These are phyloP conservation scores for Lithosia quadra DNA, from an alignment of 2,888 invertebrate genomes.

Conservation along the genomic window DNA sequence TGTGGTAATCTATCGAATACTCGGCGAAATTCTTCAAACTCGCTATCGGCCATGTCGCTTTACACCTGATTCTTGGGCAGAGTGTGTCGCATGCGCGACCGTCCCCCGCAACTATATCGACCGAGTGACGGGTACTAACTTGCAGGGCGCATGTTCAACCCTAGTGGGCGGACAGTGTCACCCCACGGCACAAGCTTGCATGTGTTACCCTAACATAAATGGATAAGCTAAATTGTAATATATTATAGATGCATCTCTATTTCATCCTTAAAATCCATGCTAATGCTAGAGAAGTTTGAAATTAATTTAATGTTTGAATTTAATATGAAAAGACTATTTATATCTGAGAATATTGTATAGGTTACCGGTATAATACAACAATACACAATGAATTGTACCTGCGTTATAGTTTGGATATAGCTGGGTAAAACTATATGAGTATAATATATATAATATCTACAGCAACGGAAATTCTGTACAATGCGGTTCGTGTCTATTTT, in stretches of 20 bases:
- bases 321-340: too few relatives aligned
- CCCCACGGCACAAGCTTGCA: constrained; percentile 52
- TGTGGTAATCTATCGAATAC: constrained; percentile 94
- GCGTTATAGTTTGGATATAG: too few relatives aligned
- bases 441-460: too few relatives aligned
- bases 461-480: too few relatives aligned
- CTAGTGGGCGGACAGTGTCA: constrained; percentile 59
- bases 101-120: constrained; percentile 70
- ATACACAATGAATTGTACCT: too few relatives aligned
- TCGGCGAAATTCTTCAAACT: constrained; percentile 97
- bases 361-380: too few relatives aligned
- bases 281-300: constrained; percentile 14
- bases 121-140: constrained; percentile 52
- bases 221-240: constrained; percentile 37
- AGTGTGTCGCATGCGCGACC: constrained; percentile 74
- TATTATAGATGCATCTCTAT: constrained; percentile 39
- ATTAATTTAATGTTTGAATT: too few relatives aligned
- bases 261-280: constrained; percentile 69
- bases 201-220: constrained; percentile 50
- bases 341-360: too few relatives aligned
- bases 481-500: too few relatives aligned
- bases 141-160: constrained; percentile 59
- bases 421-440: too few relatives aligned
- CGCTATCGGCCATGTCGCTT: constrained; percentile 95
- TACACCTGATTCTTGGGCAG: constrained; percentile 89